Base-by-base conservation (phyloP, 2,113 vertebrate genomes). In the Catagonus wagneri region DNA sequence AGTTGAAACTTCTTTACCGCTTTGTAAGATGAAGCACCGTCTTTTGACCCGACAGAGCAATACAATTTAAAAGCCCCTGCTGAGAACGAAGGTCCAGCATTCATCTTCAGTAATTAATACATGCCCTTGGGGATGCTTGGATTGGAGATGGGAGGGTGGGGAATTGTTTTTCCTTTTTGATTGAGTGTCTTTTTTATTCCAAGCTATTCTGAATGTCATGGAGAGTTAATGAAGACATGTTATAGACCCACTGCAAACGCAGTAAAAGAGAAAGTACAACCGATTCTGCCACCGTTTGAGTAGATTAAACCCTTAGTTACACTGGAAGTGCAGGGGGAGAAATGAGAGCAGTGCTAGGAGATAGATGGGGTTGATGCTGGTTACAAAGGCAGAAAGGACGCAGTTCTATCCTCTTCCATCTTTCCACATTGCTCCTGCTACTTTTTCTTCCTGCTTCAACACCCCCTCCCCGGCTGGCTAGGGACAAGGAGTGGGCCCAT, bases 191-290 rank as follows among this genome's bases (percentile, higher is more conserved):
- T 98, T 98, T 98, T 98, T 98, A 98, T 98, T 95, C 97, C 79
- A 80, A 98, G 98, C 98, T 98, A 98, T 98, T 98, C 96, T 97
- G 97, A 98, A 98, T 97, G 98, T 98, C 98, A 98, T 81, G 61
- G 97, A 97, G 98, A 98, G 98, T 98, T 98, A 99, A 99, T 98
- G 98, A 98, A 98, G 98, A 98, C 97, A 96, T 98, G 98, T 97
- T 97, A 90, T 95, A 96, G 60, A 68, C 95, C 89, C 95, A 96
- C 96, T 97, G 85, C 23, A 97, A 98, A 63, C 80, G 97, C 97
- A 98, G 94, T 96, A 97, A 95, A 29, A 78, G 92, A 72, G 83
- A 97, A 97, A 98, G 56, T 86, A 97, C 97, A 98, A 91, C 97
- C 78, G 86, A 95, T 98, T 97, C 86, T 98, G 97, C 94, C 97